A percentile compares a stretch with the other conserved stretches of the same genome.
Evolutionary conservation across 2,797 vertebrate genomes (phyloP).

Genomic region (Pseudochirops cupreus): DNA sequence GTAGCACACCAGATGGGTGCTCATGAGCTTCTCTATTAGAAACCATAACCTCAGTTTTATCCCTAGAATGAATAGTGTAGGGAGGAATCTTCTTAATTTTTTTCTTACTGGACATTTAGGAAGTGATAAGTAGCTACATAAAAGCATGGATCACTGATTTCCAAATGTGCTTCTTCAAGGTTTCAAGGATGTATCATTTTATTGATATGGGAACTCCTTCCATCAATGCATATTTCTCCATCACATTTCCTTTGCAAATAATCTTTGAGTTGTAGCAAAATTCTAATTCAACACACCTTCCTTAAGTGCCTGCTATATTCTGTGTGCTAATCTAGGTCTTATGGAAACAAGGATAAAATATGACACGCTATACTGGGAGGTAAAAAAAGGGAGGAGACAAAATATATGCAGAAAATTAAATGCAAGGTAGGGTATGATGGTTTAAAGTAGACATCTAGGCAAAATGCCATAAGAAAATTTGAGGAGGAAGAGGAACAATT

Average conservation of each 20-base stretch:
- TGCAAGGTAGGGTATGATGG: not conserved
- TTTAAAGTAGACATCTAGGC: not conserved
- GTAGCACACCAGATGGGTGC: not conserved
- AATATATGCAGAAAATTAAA: not conserved
- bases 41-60: not conserved
- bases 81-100: not conserved
- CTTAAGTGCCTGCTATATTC: not conserved
- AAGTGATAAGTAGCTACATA: not conserved
- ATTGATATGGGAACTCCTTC: not conserved
- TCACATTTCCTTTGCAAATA: not conserved
- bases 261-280: not conserved
- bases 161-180: not conserved
- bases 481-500: not conserved
- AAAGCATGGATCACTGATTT: not conserved
- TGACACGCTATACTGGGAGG: not conserved
- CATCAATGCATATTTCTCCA: not conserved
- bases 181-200: not conserved
- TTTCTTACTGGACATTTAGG: not conserved
- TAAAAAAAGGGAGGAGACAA: not conserved
- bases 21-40: not conserved
- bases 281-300: not conserved
- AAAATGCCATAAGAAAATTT: not conserved
- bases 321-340: not conserved
- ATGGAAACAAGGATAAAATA: not conserved
- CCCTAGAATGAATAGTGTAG: not conserved